Conservation (phyloP, 2,888 invertebrate genomes). For the Oscheius onirici region DNA sequence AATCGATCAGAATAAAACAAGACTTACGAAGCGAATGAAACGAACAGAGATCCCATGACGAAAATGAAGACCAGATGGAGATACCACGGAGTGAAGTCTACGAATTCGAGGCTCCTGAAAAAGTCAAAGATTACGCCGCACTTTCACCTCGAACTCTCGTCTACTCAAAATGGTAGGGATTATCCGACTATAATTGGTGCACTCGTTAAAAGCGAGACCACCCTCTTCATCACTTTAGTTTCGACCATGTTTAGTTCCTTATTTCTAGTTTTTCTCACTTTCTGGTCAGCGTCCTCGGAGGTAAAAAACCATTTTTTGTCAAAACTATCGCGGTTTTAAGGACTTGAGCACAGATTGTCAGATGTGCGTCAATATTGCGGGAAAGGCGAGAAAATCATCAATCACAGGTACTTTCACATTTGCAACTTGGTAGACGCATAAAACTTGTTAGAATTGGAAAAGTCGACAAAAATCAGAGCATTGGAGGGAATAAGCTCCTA, state of each 20-base stretch:
- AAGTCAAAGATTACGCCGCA: neutral
- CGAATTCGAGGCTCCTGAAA: conserved; percentile 51
- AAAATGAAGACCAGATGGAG: conserved; percentile 54
- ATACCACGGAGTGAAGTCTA: conserved; percentile 60
- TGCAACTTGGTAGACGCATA: too few relatives aligned
- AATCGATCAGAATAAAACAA: neutral
- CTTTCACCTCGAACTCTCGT: neutral
- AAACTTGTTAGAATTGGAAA: conserved; percentile 26
- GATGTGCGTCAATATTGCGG: conserved; percentile 27
- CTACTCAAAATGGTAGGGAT: neutral
- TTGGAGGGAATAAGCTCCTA: conserved; percentile 4
- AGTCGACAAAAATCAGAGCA: neutral
- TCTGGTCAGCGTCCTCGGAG: neutral
- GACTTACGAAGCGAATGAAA: conserved; percentile 38
- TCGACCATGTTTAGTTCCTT: neutral
- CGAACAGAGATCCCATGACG: conserved; percentile 37
- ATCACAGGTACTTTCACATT: conserved; percentile 10
- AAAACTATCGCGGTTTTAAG: neutral
- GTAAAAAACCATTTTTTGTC: neutral
- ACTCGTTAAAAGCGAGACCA: conserved; percentile 1
- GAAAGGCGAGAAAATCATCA: neutral
- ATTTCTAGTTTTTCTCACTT: neutral
- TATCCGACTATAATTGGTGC: conserved; percentile 1
- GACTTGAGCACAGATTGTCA: neutral
- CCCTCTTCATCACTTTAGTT: neutral